Percentiles rank a stretch among this genome's conserved stretches.
Evolutionary conservation across 2,888 invertebrate genomes (phyloP).

Genomic region (Sycophila texana): DNA sequence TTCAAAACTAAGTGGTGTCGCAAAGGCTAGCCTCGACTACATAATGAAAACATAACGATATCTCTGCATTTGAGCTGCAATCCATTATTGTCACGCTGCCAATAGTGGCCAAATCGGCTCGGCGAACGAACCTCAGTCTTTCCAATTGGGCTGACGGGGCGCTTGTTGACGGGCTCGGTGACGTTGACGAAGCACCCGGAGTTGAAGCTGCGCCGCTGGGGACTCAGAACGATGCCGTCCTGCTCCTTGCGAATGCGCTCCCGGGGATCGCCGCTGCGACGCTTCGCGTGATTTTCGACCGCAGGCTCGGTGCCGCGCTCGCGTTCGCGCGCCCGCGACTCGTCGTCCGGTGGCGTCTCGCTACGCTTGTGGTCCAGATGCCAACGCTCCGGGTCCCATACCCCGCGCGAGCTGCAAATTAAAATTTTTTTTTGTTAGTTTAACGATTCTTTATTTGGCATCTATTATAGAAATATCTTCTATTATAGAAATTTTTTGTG

Average conservation of each 20-base stretch:
- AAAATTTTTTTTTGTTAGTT: neutral
- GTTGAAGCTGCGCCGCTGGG: slow-evolving; percentile 90
- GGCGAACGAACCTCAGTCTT: slow-evolving; percentile 70
- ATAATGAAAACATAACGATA: too few relatives aligned
- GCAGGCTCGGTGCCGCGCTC: slow-evolving; percentile 80
- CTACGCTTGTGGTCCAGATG: slow-evolving; percentile 78
- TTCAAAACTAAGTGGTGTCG: too few relatives aligned
- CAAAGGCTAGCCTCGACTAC: too few relatives aligned
- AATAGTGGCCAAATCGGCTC: too few relatives aligned
- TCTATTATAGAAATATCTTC: too few relatives aligned
- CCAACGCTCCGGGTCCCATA: slow-evolving; percentile 79
- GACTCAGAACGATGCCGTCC: slow-evolving; percentile 90
- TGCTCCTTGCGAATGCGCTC: slow-evolving; percentile 89
- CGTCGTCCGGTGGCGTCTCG: slow-evolving; percentile 82
- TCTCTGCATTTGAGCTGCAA: too few relatives aligned
- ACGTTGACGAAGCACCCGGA: slow-evolving; percentile 87
- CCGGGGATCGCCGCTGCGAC: slow-evolving; percentile 81
- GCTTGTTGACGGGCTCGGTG: slow-evolving; percentile 66
- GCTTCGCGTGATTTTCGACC: slow-evolving; percentile 5
- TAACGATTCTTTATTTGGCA: slow-evolving; percentile 15
- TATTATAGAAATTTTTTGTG: too few relatives aligned
- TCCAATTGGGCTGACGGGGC: slow-evolving; percentile 74
- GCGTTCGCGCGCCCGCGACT: slow-evolving; percentile 75
- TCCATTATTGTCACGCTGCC: too few relatives aligned
- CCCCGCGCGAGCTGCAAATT: slow-evolving; percentile 72